Evolutionary conservation across 1,140 invertebrate species (phyloP).

Genomic region (Campodea augens): DNA sequence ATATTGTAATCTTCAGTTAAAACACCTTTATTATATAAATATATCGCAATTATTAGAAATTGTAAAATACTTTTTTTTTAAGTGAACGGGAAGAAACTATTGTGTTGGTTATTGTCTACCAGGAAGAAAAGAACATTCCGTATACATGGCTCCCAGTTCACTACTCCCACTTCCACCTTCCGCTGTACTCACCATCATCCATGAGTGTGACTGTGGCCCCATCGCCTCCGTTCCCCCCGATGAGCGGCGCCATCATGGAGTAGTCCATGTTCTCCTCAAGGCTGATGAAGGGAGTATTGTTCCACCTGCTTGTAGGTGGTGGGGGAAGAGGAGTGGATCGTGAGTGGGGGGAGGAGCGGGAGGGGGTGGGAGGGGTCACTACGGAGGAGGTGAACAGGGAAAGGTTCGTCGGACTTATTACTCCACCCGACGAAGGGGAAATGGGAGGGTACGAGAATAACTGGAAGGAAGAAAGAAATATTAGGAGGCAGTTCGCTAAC

Average conservation of each 20-base stretch:
- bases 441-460: conserved; percentile 74
- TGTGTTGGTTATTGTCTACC: too few species aligned
- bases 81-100: too few species aligned
- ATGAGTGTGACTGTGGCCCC: conserved; percentile 45
- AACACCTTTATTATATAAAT: too few species aligned
- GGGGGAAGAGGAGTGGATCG: conserved; percentile 36
- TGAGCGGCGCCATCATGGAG: conserved; percentile 63
- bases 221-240: conserved; percentile 35
- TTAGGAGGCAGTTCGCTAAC: too few species aligned
- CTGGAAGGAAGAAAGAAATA: conserved; percentile 33
- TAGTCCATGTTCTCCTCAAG: conserved; percentile 75
- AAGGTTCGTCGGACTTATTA: conserved; percentile 76
- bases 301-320: too few species aligned
- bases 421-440: conserved; percentile 50
- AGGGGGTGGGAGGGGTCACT: conserved; percentile 43
- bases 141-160: too few species aligned
- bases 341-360: conserved; percentile 34
- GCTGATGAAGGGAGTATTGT: conserved; percentile 57
- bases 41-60: too few species aligned
- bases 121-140: too few species aligned
- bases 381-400: conserved; percentile 67
- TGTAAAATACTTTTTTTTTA: too few species aligned
- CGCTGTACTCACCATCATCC: conserved; percentile 41
- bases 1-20: too few species aligned
- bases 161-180: too few species aligned